Percentiles rank a stretch among this genome's conserved stretches.
Evolutionary conservation across 2,888 invertebrate genomes (phyloP).

Genomic region (Tholera decimalis): DNA sequence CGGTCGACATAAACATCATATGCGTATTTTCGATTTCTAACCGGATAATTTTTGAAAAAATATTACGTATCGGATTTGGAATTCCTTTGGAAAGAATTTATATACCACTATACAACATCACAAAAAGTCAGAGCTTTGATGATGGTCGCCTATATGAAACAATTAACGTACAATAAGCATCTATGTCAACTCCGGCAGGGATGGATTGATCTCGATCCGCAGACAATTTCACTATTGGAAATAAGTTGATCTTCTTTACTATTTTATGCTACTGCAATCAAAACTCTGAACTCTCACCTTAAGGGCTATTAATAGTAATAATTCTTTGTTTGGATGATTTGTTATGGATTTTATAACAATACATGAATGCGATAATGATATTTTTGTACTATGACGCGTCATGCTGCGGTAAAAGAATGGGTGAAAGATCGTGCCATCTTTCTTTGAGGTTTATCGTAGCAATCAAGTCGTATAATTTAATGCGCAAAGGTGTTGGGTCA

Average conservation of each 20-base stretch:
- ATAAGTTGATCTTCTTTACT: conserved; percentile 1
- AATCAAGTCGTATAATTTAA: conserved; percentile 23
- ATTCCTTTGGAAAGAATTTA: too few relatives aligned
- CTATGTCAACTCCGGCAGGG: too few relatives aligned
- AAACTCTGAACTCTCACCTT: conserved; percentile 76
- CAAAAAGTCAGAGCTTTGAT: too few relatives aligned
- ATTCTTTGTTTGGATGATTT: conserved; percentile 60
- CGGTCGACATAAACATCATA: too few relatives aligned
- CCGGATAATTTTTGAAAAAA: too few relatives aligned
- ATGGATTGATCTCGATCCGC: too few relatives aligned
- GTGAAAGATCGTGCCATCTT: conserved; percentile 16
- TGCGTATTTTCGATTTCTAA: too few relatives aligned
- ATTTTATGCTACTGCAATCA: conserved; percentile 18
- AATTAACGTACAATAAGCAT: too few relatives aligned
- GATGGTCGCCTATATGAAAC: too few relatives aligned
- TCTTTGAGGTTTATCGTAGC: conserved; percentile 9
- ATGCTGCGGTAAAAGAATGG: conserved; percentile 42
- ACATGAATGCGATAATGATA: conserved; percentile 55
- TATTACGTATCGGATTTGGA: too few relatives aligned
- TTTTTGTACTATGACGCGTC: conserved; percentile 46
- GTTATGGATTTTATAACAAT: conserved; percentile 63
- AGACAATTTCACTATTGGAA: not conserved
- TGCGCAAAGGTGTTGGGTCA: conserved; percentile 16
- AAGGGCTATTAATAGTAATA: conserved; percentile 63
- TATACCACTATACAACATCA: too few relatives aligned